Base-by-base conservation (phyloP, 1,140 invertebrate species). In the Thaumetopoea pityocampa region DNA sequence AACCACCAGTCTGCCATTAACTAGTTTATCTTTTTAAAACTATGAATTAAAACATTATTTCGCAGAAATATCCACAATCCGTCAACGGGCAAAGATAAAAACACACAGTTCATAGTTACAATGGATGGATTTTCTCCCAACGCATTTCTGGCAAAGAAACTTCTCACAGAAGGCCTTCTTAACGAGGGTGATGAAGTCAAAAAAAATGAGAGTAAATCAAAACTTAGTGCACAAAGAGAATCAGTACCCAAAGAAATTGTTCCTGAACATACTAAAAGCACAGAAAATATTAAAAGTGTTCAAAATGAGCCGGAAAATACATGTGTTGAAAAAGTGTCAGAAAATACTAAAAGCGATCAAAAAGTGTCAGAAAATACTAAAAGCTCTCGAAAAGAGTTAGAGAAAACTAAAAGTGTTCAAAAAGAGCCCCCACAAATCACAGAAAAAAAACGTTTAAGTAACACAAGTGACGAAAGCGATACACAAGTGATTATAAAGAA, bases 71-170 rank as follows among this genome's bases (percentile, higher is more conserved):
- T 78, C 36, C 70, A 81, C 45, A 79, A 82, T n/a, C 61, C 68
- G 54, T 70, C 63, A 42, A 50, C 64, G 9, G 63, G 64, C 27
- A 78, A 77, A 43, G 70, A 76, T 38, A 79, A 80, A 60, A 70
- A 73, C 23, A 84, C 84, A 5, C 87, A 89, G 57, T 90, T 91
- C 67, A 89, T 91, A 41, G 89, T 91, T 0, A 91, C 90, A 7
- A 76, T 91, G 58, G 89, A 91, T 54, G 89, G 89, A 0, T 85
- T 87, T 22, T 64, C 85, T 52, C 81, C 83, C 3, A 86, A 86
- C 33, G 68, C 84, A 7, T 86, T 86, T 38, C 60, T 86, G 1
- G 77, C 81, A 4, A 86, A 85, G 53, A 86, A 86, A 60, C 66
- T 86, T 0, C 61, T 61, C 34, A 85, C 70, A 7, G 80, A 84